phyloP scores from a whole-genome alignment of 2,888 invertebrate species.

The Nesidiocoris tenuis region DNA sequence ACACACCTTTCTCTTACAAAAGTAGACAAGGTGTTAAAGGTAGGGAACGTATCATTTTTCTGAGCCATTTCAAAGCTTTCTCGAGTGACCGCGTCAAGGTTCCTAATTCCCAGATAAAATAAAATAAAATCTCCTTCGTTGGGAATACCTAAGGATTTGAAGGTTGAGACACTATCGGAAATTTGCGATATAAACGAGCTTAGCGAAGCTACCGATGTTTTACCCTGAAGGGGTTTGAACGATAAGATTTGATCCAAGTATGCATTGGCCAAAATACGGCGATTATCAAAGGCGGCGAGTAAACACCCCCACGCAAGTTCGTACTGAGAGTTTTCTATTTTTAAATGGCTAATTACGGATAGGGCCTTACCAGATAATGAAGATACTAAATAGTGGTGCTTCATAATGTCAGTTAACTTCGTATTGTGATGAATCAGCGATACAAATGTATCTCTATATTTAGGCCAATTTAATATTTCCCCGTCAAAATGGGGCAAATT shows the following conservation, averaged over 20 bases:
- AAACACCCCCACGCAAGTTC: not conserved
- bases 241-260: not conserved
- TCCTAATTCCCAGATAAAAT: not conserved
- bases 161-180: not conserved
- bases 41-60: not conserved
- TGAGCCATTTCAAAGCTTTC: conserved; percentile 7
- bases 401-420: not conserved
- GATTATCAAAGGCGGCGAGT: not conserved
- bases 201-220: not conserved
- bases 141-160: not conserved
- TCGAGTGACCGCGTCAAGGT: not conserved
- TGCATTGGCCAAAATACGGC: not conserved
- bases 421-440: not conserved
- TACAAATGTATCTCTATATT: not conserved
- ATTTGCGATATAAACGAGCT: not conserved
- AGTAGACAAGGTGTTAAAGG: not conserved
- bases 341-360: not conserved
- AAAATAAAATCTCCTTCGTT: not conserved
- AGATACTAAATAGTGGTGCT: not conserved
- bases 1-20: not conserved
- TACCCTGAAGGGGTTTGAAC: not conserved
- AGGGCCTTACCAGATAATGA: not conserved
- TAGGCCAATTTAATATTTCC: not conserved
- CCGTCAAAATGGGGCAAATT: not conserved
- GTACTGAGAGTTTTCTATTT: not conserved